Conservation (phyloP, 2,888 invertebrate species). For the Dusona sp. region DNA sequence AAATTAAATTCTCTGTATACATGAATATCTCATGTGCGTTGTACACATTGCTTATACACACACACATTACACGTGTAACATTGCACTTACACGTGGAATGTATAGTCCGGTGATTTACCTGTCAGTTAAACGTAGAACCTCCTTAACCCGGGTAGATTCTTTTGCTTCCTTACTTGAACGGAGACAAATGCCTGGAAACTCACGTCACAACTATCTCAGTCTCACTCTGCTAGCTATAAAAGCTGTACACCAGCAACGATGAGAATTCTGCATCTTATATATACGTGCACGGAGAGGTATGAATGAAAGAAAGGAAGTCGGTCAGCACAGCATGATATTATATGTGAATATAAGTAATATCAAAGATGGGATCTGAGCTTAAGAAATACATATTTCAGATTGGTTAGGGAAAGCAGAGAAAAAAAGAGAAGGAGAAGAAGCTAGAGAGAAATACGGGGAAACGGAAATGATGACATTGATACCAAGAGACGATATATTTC, state of each 20-base stretch:
- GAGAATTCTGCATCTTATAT: slow-evolving; percentile 19
- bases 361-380: not conserved
- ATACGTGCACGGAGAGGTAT: not conserved
- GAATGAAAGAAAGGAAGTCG: slow-evolving; percentile 13
- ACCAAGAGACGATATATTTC: slow-evolving; percentile 7
- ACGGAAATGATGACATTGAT: slow-evolving; percentile 14
- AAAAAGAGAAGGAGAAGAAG: not conserved
- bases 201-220: not conserved
- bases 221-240: not conserved
- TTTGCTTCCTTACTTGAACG: slow-evolving; percentile 26
- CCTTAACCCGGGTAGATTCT: slow-evolving; percentile 10
- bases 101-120: slow-evolving; percentile 36
- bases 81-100: not conserved
- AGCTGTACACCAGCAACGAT: not conserved
- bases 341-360: not conserved
- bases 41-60: not conserved
- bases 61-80: too few species aligned
- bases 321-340: not conserved
- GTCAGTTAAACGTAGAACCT: slow-evolving; percentile 40
- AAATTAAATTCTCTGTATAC: slow-evolving; percentile 64
- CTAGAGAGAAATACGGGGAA: slow-evolving; percentile 4
- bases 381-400: slow-evolving; percentile 26
- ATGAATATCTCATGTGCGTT: not conserved
- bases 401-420: slow-evolving; percentile 6
- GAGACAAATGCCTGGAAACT: slow-evolving; percentile 25